phyloP scores from a whole-genome alignment of 2,888 invertebrate species.

The Cynaeus angustus region DNA sequence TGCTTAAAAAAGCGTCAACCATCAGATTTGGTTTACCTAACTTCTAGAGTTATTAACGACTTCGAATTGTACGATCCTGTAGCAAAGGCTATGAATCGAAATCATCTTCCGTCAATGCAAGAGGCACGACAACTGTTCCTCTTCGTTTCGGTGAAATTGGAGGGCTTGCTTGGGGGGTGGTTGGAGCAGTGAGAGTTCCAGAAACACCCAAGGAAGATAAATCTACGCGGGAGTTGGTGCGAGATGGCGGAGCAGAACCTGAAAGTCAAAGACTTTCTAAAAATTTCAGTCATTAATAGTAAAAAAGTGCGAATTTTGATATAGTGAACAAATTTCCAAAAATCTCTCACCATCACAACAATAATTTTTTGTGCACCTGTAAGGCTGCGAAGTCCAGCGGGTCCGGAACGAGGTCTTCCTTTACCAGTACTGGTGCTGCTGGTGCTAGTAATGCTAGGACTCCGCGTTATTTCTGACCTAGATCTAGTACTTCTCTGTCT shows the following conservation, averaged over 20 bases:
- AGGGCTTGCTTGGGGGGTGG: conserved; percentile 83
- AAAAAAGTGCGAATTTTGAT: no score
- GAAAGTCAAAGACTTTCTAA: no score
- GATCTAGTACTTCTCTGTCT: conserved; percentile 62
- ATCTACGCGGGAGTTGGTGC: conserved; percentile 82
- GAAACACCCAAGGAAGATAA: conserved; percentile 78
- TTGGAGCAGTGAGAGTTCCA: conserved; percentile 82
- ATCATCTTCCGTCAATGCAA: conserved; percentile 65
- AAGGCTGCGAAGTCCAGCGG: conserved; percentile 77
- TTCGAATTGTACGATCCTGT: no score
- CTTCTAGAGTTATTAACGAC: conserved; percentile 9
- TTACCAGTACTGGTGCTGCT: conserved; percentile 61
- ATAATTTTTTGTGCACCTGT: conserved; percentile 55
- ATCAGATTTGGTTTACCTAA: not conserved
- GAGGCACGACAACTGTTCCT: conserved; percentile 62
- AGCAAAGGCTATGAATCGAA: conserved; percentile 61
- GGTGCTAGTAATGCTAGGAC: conserved; percentile 64
- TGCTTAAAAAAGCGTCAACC: conserved; percentile 11
- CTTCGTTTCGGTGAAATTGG: conserved; percentile 80
- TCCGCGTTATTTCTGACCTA: conserved; percentile 66
- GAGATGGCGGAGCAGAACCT: conserved; percentile 84
- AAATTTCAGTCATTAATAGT: no score
- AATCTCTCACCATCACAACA: conserved; percentile 36
- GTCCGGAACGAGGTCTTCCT: conserved; percentile 82
- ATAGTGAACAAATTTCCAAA: conserved; percentile 11